These are phyloP conservation scores for Zaprionus kolodkinae DNA, from an alignment of 1,140 invertebrate genomes.

Conservation along the genomic window DNA sequence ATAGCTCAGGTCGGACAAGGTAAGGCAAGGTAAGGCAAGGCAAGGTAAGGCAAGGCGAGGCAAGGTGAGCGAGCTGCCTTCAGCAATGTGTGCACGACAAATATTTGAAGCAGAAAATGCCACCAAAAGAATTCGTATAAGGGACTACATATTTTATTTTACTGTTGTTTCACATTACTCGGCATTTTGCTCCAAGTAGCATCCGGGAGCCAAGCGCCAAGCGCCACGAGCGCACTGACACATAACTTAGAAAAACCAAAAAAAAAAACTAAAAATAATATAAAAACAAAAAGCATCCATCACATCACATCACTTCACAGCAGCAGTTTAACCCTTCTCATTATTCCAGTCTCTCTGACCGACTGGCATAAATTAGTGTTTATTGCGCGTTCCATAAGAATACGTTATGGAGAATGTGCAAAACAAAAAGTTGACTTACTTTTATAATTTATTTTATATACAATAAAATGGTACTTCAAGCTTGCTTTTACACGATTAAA, in stretches of 20 bases:
- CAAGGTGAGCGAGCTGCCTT: slow-evolving; percentile 32
- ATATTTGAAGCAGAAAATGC: slow-evolving; percentile 66
- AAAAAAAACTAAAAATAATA: slow-evolving; percentile 24
- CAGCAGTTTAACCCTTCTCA: slow-evolving; percentile 28
- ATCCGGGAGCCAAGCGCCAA: slow-evolving; percentile 22
- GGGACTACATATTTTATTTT: slow-evolving; percentile 67
- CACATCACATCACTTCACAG: slow-evolving; percentile 4
- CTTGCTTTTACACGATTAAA: no score
- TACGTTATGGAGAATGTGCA: neutral
- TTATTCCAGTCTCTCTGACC: neutral
- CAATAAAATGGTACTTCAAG: neutral
- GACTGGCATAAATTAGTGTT: neutral
- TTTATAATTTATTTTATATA: no score
- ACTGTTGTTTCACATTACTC: slow-evolving; percentile 64
- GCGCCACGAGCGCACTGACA: slow-evolving; percentile 13
- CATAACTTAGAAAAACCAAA: slow-evolving; percentile 34
- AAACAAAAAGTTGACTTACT: no score
- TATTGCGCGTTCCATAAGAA: neutral
- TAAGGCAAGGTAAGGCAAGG: neutral
- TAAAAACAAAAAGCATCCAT: slow-evolving; percentile 9
- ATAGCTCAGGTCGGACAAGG: slow-evolving; percentile 14
- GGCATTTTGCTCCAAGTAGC: slow-evolving; percentile 49
- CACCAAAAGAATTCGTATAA: slow-evolving; percentile 60
- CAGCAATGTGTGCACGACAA: slow-evolving; percentile 55
- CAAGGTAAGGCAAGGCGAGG: neutral